A percentile compares a stretch with the other conserved stretches of the same genome.
phyloP scores from a whole-genome alignment of 2,113 vertebrate species.

The Rhadina sibilatrix region DNA sequence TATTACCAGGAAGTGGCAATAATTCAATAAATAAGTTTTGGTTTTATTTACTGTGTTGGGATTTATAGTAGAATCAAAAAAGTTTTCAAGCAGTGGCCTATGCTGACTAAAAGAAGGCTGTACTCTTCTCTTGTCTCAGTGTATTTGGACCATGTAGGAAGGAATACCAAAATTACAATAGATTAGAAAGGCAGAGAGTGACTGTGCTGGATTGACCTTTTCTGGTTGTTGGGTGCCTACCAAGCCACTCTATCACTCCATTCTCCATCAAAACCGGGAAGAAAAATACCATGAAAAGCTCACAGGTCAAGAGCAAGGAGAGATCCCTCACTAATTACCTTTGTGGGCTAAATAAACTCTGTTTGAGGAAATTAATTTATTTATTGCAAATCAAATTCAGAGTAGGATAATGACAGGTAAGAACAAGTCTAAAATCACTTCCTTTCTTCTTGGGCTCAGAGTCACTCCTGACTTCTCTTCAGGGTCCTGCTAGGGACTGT shows the following conservation, averaged over 20 bases:
- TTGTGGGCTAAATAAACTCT: background rate
- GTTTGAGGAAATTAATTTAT: background rate
- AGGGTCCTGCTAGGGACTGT: background rate
- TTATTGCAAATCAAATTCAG: background rate
- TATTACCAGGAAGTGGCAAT: background rate
- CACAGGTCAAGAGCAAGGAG: background rate
- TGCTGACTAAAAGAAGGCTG: background rate
- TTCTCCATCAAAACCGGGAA: background rate
- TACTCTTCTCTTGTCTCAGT: background rate
- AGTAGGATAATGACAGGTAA: background rate
- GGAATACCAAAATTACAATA: background rate
- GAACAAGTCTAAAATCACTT: background rate
- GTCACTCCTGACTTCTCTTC: background rate
- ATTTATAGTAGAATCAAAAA: background rate
- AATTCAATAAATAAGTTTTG: background rate
- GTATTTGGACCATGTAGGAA: background rate
- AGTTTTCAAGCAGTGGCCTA: background rate
- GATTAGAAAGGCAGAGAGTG: background rate
- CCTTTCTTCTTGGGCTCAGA: background rate
- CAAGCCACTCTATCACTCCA: background rate
- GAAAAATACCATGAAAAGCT: background rate
- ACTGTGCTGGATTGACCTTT: background rate
- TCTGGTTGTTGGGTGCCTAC: background rate
- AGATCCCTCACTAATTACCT: rapidly evolving
- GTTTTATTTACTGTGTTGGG: background rate